Base-by-base conservation (phyloP, 2,797 vertebrate species). In the Pangasius sanitwongsei region DNA sequence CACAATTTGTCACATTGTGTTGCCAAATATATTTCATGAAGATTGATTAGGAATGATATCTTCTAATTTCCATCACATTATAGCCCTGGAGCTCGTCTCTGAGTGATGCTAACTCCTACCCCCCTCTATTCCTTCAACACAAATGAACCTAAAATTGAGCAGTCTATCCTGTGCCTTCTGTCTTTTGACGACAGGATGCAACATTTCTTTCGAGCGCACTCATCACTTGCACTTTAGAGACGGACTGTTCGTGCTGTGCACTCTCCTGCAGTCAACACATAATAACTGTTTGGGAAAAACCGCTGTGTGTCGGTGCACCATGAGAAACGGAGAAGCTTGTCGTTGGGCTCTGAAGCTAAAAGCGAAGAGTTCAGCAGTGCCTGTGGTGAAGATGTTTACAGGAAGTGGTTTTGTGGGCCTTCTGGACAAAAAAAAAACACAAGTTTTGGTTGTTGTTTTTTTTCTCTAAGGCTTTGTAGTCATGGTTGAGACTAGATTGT, bases 381-480 rank as follows among this genome's bases (percentile, higher is more conserved):
- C 89, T 87, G 78, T 65, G 69, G 82, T n/a, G 85, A 77, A 53
- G 48, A n/a, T 91, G 86, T 87, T 87, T 88, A 87, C 90, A 81
- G 91, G 90, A 92, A 81, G 85, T 77, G 18, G 37, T 34, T 83
- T 20, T 85, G 59, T 41, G 78, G 59, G 41, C 23, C 12, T 89
- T 59, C 80, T 61, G 61, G 78, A 75, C 16, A 20, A 37, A 83
- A 37, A 41, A 69, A 50, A 70, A 83, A 41, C 37, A 80, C 65
- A 65, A 34, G 48, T 78, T 70, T n/a, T 72, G 31, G 2, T 80
- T 18, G 28, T 11, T 77, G 25, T 61, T 74, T 90, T 28, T n/a
- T 53, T 83, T 85, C 74, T 75, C 48, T 23, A 8, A 48, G 63
- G 31, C 75, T 90, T 77, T 34, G 67, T 89, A 48, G 37, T 50